A percentile compares a stretch with the other conserved stretches of the same genome.
Conservation (phyloP, 2,797 vertebrate species). For the Myripristis jacobus region DNA sequence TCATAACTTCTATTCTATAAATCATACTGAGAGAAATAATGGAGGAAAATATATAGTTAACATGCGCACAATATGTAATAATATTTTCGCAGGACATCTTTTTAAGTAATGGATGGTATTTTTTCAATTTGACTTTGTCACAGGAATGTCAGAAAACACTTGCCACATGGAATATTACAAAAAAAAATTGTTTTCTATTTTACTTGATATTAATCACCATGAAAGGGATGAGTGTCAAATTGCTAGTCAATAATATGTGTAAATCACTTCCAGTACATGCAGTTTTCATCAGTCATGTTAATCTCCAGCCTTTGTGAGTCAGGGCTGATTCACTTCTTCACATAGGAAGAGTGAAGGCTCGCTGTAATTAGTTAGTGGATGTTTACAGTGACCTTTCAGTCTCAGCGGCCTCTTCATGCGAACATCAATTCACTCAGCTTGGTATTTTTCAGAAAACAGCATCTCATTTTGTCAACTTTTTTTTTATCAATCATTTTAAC, state of each 20-base stretch:
- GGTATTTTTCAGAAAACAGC: neutral
- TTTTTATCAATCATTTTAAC: no score
- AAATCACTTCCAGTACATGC: neutral
- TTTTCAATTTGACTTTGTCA: neutral
- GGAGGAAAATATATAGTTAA: constrained; percentile 12
- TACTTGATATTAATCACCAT: neutral
- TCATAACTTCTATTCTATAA: constrained; percentile 26
- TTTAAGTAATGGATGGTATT: no score
- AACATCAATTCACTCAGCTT: neutral
- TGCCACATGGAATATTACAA: no score
- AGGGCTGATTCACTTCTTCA: neutral
- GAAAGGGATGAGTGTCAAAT: neutral
- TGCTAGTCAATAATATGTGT: neutral
- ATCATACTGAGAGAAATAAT: neutral
- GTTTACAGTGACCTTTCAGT: neutral
- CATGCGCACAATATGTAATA: neutral
- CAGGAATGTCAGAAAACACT: neutral
- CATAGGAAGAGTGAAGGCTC: neutral
- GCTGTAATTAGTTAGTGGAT: neutral
- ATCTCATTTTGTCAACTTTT: neutral
- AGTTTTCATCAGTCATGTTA: neutral
- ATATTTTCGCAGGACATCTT: neutral
- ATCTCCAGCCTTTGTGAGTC: neutral
- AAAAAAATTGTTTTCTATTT: neutral
- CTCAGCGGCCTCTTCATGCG: neutral